Base-by-base conservation (phyloP, 2,113 vertebrate species). In the Thalassarche chlororhynchos region DNA sequence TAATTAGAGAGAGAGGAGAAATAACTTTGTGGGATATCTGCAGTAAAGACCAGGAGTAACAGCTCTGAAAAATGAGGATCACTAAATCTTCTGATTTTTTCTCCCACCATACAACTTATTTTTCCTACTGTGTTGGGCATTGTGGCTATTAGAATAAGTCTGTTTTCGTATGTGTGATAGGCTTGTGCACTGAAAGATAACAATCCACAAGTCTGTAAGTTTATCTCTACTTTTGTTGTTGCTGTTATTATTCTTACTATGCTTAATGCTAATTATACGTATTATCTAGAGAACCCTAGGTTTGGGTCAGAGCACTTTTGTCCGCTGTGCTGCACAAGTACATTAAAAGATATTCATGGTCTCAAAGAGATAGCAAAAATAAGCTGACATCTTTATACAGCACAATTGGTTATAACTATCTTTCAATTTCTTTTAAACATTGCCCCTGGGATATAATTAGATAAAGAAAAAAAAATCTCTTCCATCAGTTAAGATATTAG, bases 381-480 rank as follows among this genome's bases (percentile, higher is more conserved):
- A 85, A 89, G 46, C 8, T 25, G 32, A 82, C 40, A 71, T 9
- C 18, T 76, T 87, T 46, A 44, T 10, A 52, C 13, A 60, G 42
- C 8, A 47, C 36, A 68, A 55, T 10, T 66, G 17, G 38, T 86
- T 94, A 38, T 38, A 90, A 24, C 28, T 79, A 8, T 54, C 49
- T 80, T 95, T 72, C 58, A 7, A 14, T n/a, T 89, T 72, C 24
- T 82, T 85, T 69, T 55, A 70, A 94, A 80, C 19, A 25, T 70
- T 93, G 70, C 65, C 81, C 52, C 74, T 82, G 58, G 95, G 46
- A 66, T 87, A 21, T 65, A 84, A 93, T 92, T 86, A 97, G 87
- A 97, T 92, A 84, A 87, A 77, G 60, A 4, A 87, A 96, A 87
- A 87, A 65, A 80, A n/a, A 42, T 8, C 12, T 90, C 40, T 96